These are phyloP conservation scores for Perca fluviatilis DNA, from an alignment of 2,113 vertebrate genomes.

Conservation along the genomic window DNA sequence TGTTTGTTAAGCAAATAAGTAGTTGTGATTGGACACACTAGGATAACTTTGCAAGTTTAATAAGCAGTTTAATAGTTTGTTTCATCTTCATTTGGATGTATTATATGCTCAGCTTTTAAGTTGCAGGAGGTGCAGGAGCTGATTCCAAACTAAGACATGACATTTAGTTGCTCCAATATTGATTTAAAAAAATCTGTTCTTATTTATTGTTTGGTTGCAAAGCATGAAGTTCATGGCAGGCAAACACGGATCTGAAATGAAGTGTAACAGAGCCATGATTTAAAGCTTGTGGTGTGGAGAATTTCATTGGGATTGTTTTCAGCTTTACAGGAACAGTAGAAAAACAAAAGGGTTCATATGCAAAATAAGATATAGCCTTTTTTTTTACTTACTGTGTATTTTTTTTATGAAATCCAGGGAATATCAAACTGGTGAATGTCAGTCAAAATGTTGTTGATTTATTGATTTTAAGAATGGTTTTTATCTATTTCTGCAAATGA, in stretches of 20 bases:
- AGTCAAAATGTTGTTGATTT: too few species aligned
- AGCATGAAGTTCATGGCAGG: background rate
- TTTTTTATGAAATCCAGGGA: too few species aligned
- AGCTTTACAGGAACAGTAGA: background rate
- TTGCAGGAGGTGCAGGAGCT: background rate
- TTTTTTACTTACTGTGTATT: too few species aligned
- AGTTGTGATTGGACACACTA: background rate
- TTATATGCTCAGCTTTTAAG: background rate
- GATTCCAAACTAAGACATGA: background rate
- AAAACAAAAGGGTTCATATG: background rate
- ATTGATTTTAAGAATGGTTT: too few species aligned
- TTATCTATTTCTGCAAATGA: background rate
- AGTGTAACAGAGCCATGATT: slow-evolving; percentile 1
- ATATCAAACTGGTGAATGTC: too few species aligned
- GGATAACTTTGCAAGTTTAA: background rate
- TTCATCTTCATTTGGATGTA: background rate
- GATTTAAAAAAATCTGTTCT: background rate
- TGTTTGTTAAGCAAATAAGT: slow-evolving; percentile 1
- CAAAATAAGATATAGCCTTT: too few species aligned
- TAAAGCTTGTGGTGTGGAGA: slow-evolving; percentile 2
- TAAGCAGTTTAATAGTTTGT: background rate
- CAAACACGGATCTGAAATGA: slow-evolving; percentile 1
- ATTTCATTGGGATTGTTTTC: slow-evolving; percentile 4
- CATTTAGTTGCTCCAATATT: background rate
- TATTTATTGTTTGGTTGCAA: slow-evolving; percentile 19